Percentiles rank a stretch among this genome's conserved stretches.
Evolutionary conservation across 2,888 invertebrate species (phyloP).

Genomic region (Teleogryllus oceanicus): DNA sequence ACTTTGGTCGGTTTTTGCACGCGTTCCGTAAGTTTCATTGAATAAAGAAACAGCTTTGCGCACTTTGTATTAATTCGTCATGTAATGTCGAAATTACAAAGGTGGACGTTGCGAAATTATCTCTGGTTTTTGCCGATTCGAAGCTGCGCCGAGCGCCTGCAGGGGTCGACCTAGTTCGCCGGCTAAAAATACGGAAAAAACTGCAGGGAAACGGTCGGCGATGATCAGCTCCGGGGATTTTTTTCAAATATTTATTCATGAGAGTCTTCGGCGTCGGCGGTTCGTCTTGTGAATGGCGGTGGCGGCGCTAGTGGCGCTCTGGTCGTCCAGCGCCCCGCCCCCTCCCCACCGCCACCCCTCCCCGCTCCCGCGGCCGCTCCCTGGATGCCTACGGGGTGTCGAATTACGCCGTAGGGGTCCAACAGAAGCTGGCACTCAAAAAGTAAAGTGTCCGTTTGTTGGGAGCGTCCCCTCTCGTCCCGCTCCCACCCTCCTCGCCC

Average conservation of each 20-base stretch:
- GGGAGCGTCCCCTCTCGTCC: neutral
- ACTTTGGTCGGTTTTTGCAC: too few species aligned
- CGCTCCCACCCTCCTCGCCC: neutral
- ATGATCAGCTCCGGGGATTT: too few species aligned
- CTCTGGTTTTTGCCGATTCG: neutral
- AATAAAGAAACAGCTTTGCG: too few species aligned
- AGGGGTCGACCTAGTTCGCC: neutral
- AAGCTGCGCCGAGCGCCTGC: neutral
- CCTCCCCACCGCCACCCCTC: neutral
- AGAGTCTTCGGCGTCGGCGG: neutral
- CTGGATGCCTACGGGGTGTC: neutral
- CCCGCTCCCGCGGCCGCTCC: neutral
- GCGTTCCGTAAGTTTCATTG: too few species aligned
- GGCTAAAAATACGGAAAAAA: too few species aligned
- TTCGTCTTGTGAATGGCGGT: neutral
- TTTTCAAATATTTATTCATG: too few species aligned
- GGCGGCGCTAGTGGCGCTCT: neutral
- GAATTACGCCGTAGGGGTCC: neutral
- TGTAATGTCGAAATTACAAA: too few species aligned
- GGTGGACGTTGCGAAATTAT: neutral
- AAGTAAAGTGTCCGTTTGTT: constrained; percentile 18
- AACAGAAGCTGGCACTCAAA: constrained; percentile 11
- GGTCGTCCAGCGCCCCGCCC: neutral
- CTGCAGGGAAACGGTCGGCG: too few species aligned
- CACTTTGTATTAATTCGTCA: too few species aligned